A percentile compares a stretch with the other conserved stretches of the same genome.
phyloP scores from a whole-genome alignment of 2,797 vertebrate genomes.

The Anguilla anguilla region DNA sequence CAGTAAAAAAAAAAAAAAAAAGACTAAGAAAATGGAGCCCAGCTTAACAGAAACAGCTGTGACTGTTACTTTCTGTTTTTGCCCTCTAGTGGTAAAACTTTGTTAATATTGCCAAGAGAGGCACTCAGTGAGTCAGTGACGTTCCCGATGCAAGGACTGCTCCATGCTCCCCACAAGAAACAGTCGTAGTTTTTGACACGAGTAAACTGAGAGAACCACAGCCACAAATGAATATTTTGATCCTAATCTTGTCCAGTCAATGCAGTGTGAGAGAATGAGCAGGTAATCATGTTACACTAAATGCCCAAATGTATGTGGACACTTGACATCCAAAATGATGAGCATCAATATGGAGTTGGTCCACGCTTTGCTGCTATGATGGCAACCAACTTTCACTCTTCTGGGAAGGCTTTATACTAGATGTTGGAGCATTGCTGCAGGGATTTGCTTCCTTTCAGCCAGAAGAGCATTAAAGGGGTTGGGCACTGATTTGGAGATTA shows the following conservation, averaged over 20 bases:
- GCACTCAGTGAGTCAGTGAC: background rate
- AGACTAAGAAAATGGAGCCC: background rate
- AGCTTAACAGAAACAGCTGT: background rate
- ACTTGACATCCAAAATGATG: no score
- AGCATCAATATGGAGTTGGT: no score
- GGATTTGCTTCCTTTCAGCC: no score
- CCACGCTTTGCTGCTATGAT: no score
- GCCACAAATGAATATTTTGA: background rate
- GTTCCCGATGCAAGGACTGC: background rate
- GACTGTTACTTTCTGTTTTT: background rate
- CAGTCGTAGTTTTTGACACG: background rate
- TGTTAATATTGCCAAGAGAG: background rate
- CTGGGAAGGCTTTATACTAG: no score
- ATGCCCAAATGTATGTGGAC: no score
- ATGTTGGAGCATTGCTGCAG: no score
- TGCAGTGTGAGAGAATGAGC: background rate
- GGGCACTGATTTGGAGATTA: no score
- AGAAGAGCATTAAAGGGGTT: no score
- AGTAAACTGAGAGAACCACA: background rate
- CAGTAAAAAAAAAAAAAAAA: background rate
- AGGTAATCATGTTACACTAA: background rate
- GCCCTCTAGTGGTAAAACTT: background rate
- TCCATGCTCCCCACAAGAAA: background rate
- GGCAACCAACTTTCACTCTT: no score
- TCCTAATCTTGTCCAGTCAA: background rate